Evolutionary conservation across 1,140 invertebrate genomes (phyloP).

Genomic region (Saccostrea glomerata): DNA sequence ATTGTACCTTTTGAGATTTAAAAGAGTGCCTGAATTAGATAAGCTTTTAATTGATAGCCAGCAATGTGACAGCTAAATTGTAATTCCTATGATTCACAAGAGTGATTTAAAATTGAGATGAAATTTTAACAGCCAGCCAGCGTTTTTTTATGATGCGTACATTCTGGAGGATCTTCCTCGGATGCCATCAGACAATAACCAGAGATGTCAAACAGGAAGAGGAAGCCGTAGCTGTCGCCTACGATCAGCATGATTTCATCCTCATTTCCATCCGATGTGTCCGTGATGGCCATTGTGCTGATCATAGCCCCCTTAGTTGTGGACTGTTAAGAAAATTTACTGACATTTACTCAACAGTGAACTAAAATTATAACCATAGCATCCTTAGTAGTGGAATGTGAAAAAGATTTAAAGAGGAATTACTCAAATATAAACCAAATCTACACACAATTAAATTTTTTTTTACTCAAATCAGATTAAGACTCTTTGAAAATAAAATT

Average conservation of each 20-base stretch:
- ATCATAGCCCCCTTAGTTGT: slow-evolving; percentile 70
- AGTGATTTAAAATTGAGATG: too few relatives aligned
- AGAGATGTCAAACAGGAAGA: slow-evolving; percentile 76
- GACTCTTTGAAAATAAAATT: too few relatives aligned
- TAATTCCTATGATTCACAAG: too few relatives aligned
- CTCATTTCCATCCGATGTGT: slow-evolving; percentile 59
- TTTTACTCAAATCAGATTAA: too few relatives aligned
- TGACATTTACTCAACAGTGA: not conserved
- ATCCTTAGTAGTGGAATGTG: too few relatives aligned
- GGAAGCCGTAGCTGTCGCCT: slow-evolving; percentile 77
- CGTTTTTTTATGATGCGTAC: slow-evolving; percentile 61
- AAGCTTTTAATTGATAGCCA: too few relatives aligned
- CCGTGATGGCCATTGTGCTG: slow-evolving; percentile 67
- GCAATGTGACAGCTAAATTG: not conserved
- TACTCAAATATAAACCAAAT: too few relatives aligned
- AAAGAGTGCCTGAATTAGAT: too few relatives aligned
- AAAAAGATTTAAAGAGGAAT: too few relatives aligned
- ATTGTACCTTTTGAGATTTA: too few relatives aligned
- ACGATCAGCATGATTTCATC: slow-evolving; percentile 70
- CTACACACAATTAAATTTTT: too few relatives aligned
- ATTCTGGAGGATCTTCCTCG: slow-evolving; percentile 70
- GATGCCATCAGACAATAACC: slow-evolving; percentile 69
- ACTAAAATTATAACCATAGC: too few relatives aligned
- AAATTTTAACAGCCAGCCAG: not conserved
- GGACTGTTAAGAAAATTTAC: slow-evolving; percentile 61